These are phyloP conservation scores for Actinernus sp. DNA, from an alignment of 92 coral and sea anemone genomes.

Conservation along the genomic window DNA sequence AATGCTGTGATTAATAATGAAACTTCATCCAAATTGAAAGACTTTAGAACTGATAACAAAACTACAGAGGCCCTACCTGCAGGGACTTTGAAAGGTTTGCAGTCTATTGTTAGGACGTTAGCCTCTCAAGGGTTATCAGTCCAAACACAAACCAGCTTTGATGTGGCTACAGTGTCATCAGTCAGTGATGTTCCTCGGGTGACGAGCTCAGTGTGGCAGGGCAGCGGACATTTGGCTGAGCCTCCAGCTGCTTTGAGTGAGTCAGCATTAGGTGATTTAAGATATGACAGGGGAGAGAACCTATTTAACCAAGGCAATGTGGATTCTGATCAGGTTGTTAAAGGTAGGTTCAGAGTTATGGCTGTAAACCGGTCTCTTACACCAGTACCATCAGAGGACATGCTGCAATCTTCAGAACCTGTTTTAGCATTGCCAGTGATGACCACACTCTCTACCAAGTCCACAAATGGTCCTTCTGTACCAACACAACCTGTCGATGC, in stretches of 20 bases:
- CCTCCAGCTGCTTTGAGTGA: not conserved
- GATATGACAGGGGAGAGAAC: not conserved
- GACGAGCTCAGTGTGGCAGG: not conserved
- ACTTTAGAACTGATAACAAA: not conserved
- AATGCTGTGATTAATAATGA: not conserved
- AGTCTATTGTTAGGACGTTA: not conserved
- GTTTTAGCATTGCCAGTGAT: too few relatives aligned
- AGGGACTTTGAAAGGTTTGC: not conserved
- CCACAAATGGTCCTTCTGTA: not conserved
- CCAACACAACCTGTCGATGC: not conserved
- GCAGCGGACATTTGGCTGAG: not conserved
- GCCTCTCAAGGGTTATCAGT: constrained; percentile 42
- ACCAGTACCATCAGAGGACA: not conserved
- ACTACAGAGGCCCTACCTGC: not conserved
- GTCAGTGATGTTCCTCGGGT: not conserved
- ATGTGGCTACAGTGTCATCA: constrained; percentile 7
- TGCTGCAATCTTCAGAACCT: too few relatives aligned
- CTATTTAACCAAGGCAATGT: not conserved
- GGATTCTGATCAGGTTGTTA: constrained; percentile 13
- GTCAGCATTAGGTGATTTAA: not conserved
- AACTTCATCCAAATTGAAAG: too few relatives aligned
- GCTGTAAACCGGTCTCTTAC: not conserved
- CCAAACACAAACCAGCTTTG: constrained; percentile 72
- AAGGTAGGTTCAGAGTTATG: constrained; percentile 28
- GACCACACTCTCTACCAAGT: not conserved